Evolutionary conservation across 2,113 vertebrate species (phyloP).

Genomic region (Rhombomys opimus): DNA sequence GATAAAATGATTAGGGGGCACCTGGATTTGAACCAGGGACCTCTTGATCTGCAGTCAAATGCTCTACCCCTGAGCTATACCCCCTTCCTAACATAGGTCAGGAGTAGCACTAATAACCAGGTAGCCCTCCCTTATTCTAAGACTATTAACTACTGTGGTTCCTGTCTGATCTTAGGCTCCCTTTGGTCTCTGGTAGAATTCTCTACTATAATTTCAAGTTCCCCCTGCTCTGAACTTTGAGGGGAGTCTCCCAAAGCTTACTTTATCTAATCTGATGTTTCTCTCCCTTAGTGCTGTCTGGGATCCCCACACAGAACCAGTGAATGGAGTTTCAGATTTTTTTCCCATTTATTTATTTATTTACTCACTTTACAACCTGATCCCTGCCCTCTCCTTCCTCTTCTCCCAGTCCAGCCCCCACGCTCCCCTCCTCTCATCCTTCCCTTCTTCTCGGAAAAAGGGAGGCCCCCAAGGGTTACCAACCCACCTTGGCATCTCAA

Average conservation of each 20-base stretch:
- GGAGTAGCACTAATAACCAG: neutral
- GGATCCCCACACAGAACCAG: neutral
- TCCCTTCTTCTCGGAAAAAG: too few species aligned
- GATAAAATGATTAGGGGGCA: neutral
- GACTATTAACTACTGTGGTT: neutral
- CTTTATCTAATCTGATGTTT: neutral
- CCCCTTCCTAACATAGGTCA: neutral
- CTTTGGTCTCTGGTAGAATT: neutral
- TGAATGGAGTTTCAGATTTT: neutral
- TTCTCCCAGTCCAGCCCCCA: too few species aligned
- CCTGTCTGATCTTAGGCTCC: neutral
- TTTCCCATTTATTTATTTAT: too few species aligned
- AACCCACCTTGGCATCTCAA: too few species aligned
- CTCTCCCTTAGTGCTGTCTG: neutral
- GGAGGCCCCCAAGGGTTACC: too few species aligned
- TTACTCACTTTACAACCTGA: too few species aligned
- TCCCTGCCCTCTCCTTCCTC: too few species aligned
- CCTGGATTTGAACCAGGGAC: conserved; percentile 49
- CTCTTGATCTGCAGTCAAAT: conserved; percentile 49
- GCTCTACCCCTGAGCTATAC: conserved; percentile 17
- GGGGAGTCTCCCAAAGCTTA: neutral
- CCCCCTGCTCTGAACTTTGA: neutral
- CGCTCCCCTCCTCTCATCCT: too few species aligned
- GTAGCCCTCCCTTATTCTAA: neutral
- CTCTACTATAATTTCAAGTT: neutral